Evolutionary conservation across 2,113 vertebrate genomes (phyloP).

Genomic region (Pachycephala philippinensis): DNA sequence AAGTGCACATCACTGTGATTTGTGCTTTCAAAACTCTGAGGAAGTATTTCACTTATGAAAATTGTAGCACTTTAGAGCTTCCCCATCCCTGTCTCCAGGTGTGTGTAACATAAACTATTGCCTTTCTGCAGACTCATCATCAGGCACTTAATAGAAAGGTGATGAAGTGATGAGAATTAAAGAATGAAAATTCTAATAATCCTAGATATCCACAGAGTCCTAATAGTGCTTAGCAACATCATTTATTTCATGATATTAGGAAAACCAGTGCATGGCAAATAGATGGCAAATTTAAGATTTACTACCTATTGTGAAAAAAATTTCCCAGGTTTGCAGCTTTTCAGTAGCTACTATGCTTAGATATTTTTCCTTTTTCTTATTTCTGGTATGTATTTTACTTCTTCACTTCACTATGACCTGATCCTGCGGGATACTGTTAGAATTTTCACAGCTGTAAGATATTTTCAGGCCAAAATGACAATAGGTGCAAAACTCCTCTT

Average conservation of each 20-base stretch:
- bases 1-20: fast-evolving
- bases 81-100: neutral
- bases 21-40: neutral
- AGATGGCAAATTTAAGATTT: neutral
- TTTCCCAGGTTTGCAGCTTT: neutral
- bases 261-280: neutral
- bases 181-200: neutral
- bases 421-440: neutral
- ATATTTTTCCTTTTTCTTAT: neutral
- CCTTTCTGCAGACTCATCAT: neutral
- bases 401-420: neutral
- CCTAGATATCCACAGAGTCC: neutral
- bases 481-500: neutral
- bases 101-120: neutral
- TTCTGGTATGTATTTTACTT: neutral
- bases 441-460: neutral
- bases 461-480: neutral
- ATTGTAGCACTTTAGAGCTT: neutral
- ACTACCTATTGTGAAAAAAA: neutral
- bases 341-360: neutral
- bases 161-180: neutral
- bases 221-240: neutral
- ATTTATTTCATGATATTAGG: neutral
- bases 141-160: neutral
- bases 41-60: neutral